Evolutionary conservation across 2,888 invertebrate species (phyloP).

Genomic region (Belgica antarctica): DNA sequence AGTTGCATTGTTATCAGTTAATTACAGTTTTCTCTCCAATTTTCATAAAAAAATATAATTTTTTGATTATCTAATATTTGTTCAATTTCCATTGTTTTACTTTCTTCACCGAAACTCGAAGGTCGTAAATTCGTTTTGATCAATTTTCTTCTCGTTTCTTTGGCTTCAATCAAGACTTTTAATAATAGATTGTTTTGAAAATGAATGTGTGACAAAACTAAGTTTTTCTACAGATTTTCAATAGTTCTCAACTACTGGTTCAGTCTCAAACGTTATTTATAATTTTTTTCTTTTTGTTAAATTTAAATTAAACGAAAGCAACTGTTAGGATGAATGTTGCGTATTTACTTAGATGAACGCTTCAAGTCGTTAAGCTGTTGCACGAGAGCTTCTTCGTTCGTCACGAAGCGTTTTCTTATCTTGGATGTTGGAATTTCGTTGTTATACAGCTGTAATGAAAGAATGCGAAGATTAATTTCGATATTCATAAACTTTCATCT

Average conservation of each 20-base stretch:
- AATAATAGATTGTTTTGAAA: not conserved
- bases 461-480: not conserved
- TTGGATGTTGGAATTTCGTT: slow-evolving; percentile 48
- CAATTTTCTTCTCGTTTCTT: slow-evolving; percentile 2
- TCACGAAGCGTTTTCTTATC: slow-evolving; percentile 65
- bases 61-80: slow-evolving; percentile 22
- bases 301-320: not conserved
- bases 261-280: slow-evolving; percentile 42
- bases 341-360: slow-evolving; percentile 55
- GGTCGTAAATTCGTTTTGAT: slow-evolving; percentile 12
- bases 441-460: slow-evolving; percentile 33
- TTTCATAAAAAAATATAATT: slow-evolving; percentile 26
- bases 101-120: too few relatives aligned
- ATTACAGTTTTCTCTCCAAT: slow-evolving; percentile 5
- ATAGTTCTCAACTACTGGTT: slow-evolving; percentile 1
- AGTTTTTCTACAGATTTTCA: too few relatives aligned
- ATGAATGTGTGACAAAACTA: not conserved
- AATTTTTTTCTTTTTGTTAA: slow-evolving; percentile 15
- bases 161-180: not conserved
- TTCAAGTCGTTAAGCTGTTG: slow-evolving; percentile 65
- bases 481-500: not conserved
- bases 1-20: slow-evolving; percentile 35
- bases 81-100: not conserved
- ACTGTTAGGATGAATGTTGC: not conserved
- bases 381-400: slow-evolving; percentile 63